phyloP scores from a whole-genome alignment of 1,140 invertebrate species.

The Chrysopa pallens region DNA sequence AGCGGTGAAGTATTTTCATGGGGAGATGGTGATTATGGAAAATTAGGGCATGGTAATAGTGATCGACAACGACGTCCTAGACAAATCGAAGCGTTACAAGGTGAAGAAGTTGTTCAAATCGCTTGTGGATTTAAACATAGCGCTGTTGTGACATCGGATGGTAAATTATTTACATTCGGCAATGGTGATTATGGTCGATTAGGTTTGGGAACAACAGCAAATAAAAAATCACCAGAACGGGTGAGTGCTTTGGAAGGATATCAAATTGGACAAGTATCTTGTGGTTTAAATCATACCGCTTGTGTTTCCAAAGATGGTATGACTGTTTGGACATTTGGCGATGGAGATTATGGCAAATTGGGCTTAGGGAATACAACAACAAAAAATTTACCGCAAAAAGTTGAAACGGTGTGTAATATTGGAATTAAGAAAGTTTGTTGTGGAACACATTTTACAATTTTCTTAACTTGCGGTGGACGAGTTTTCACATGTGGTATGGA shows the following conservation, averaged over 20 bases:
- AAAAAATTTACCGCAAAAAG: constrained; percentile 32
- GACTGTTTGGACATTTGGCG: constrained; percentile 47
- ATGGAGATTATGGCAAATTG: constrained; percentile 47
- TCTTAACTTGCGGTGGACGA: constrained; percentile 37
- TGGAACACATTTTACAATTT: constrained; percentile 44
- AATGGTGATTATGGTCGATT: constrained; percentile 47
- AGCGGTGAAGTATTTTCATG: constrained; percentile 78
- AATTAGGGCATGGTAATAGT: constrained; percentile 48
- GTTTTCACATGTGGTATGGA: constrained; percentile 45
- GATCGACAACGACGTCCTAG: constrained; percentile 41
- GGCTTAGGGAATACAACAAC: constrained; percentile 36
- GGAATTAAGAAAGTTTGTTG: constrained; percentile 40
- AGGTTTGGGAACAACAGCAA: constrained; percentile 37
- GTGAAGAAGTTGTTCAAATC: constrained; percentile 41
- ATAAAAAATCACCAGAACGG: constrained; percentile 41
- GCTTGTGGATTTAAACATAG: constrained; percentile 51
- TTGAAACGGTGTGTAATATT: constrained; percentile 33
- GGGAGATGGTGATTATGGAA: constrained; percentile 78
- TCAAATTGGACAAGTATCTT: constrained; percentile 25
- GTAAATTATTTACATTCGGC: constrained; percentile 47
- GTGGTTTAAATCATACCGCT: constrained; percentile 45
- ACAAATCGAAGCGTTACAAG: constrained; percentile 45
- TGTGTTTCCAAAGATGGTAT: constrained; percentile 36
- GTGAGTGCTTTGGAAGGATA: constrained; percentile 28
- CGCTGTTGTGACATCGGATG: constrained; percentile 43